Conservation (phyloP, 30 jellyfish, hydroid and myxozoan genomes). For the Chironex yamaguchii region DNA sequence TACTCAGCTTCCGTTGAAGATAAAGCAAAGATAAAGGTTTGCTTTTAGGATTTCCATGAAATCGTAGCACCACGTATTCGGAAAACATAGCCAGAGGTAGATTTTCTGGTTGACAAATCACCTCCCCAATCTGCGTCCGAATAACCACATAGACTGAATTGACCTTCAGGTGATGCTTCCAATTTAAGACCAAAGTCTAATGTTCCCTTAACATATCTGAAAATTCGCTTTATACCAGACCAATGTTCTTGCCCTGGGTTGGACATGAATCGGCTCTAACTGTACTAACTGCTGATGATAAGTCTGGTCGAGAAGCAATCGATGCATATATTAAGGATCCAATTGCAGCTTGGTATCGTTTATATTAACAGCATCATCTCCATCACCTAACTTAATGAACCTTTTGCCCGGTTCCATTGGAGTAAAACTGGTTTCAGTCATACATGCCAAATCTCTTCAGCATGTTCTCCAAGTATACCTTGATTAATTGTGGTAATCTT, state of each 20-base stretch:
- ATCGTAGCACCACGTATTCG: slow-evolving; percentile 16
- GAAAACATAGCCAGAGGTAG: slow-evolving; percentile 42
- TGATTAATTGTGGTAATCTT: not conserved
- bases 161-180: not conserved
- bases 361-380: not conserved
- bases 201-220: slow-evolving; percentile 13
- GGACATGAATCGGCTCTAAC: slow-evolving; percentile 48
- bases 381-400: not conserved
- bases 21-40: slow-evolving; percentile 60
- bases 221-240: too few relatives aligned
- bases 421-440: slow-evolving; percentile 51
- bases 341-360: slow-evolving; percentile 82
- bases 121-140: slow-evolving; percentile 67
- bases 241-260: slow-evolving; percentile 56
- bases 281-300: not conserved
- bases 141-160: not conserved
- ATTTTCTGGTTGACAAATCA: slow-evolving; percentile 14
- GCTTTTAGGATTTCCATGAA: slow-evolving; percentile 52
- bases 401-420: slow-evolving; percentile 5
- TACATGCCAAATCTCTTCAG: slow-evolving; percentile 32
- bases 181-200: not conserved
- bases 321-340: slow-evolving; percentile 69
- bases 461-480: not conserved
- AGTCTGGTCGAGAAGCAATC: slow-evolving; percentile 56
- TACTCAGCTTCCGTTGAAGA: slow-evolving; percentile 76